Percentiles rank a stretch among this genome's conserved stretches.
Conservation (phyloP, 2,888 invertebrate genomes). For the Dioctria rufipes region DNA sequence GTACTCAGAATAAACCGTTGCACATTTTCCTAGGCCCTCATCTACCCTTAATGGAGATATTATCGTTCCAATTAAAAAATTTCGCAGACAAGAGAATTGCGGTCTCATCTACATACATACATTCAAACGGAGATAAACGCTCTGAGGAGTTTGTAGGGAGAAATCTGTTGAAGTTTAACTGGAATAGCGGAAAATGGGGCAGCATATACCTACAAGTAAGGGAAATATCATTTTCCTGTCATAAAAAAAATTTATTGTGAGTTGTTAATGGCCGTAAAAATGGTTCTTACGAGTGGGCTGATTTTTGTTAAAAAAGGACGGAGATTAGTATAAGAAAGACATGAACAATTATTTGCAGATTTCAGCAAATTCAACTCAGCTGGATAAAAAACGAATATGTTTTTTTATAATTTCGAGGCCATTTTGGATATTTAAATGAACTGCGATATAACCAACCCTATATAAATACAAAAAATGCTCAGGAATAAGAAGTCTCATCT, state of each 20-base stretch:
- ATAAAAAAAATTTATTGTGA: constrained; percentile 14
- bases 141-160: constrained; percentile 1
- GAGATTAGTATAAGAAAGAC: too few species aligned
- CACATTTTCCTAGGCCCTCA: constrained; percentile 62
- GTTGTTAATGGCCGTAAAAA: constrained; percentile 47
- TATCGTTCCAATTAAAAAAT: constrained; percentile 63
- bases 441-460: too few species aligned
- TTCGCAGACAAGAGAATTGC: constrained; percentile 48
- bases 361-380: too few species aligned
- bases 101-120: constrained; percentile 11
- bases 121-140: constrained; percentile 34
- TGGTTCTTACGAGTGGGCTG: constrained; percentile 39
- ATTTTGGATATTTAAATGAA: too few species aligned
- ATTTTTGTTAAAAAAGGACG: background rate
- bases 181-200: background rate
- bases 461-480: too few species aligned
- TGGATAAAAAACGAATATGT: too few species aligned
- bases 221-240: constrained; percentile 18
- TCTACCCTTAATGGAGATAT: constrained; percentile 62
- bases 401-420: too few species aligned
- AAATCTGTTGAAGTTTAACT: constrained; percentile 35
- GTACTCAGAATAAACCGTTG: constrained; percentile 62
- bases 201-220: background rate
- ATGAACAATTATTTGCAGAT: too few species aligned
- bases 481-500: too few species aligned